Percentiles rank a stretch among this genome's conserved stretches.
Evolutionary conservation across 2,888 invertebrate genomes (phyloP).

Genomic region (Protodeltote pygarga): DNA sequence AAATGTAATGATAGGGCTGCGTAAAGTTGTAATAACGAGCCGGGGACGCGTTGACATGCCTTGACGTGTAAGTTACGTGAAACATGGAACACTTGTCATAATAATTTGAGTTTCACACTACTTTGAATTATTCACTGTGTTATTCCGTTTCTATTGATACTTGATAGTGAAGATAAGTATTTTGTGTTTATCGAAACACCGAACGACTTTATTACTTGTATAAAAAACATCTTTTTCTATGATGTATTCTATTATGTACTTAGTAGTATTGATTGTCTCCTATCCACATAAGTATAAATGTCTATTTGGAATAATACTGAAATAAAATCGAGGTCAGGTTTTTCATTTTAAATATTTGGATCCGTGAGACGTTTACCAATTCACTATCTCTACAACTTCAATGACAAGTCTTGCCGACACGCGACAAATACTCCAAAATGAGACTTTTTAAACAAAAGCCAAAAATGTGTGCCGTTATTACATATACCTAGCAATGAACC

Average conservation of each 20-base stretch:
- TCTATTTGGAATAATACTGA: not conserved
- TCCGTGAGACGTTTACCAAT: not conserved
- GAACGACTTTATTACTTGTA: conserved; percentile 25
- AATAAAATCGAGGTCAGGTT: not conserved
- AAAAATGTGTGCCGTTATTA: conserved; percentile 16
- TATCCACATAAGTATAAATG: conserved; percentile 2
- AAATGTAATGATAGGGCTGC: conserved; percentile 53
- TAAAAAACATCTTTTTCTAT: conserved; percentile 15
- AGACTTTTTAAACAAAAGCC: conserved; percentile 3
- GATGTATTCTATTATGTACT: too few relatives aligned
- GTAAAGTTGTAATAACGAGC: conserved; percentile 41
- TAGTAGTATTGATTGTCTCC: too few relatives aligned
- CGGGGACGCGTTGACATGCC: conserved; percentile 51
- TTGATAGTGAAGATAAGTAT: conserved; percentile 15
- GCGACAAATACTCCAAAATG: not conserved
- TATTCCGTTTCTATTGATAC: conserved; percentile 46
- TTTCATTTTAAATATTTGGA: conserved; percentile 1
- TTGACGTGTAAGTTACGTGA: conserved; percentile 51
- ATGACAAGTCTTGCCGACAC: conserved; percentile 2
- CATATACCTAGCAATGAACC: conserved; percentile 12
- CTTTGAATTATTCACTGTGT: conserved; percentile 50
- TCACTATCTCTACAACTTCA: not conserved
- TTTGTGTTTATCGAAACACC: too few relatives aligned
- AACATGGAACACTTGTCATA: conserved; percentile 61
- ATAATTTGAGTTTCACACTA: conserved; percentile 61